These are phyloP conservation scores for Phengaris arion DNA, from an alignment of 2,888 invertebrate genomes.

Conservation along the genomic window DNA sequence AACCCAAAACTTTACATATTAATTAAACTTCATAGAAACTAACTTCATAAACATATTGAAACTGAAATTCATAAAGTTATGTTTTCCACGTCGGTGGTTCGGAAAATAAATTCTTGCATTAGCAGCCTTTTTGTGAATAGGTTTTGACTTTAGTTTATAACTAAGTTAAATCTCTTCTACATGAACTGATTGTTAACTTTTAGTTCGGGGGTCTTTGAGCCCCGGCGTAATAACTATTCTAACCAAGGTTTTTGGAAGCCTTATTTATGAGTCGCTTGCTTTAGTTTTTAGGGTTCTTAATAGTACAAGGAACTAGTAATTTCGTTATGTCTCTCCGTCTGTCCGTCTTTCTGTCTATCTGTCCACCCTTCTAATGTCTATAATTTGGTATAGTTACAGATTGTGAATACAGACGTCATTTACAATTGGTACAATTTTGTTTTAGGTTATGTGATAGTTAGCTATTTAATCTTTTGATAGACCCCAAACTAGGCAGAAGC, in stretches of 20 bases:
- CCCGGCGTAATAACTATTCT: not conserved
- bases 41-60: not conserved
- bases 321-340: no score
- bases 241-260: not conserved
- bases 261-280: no score
- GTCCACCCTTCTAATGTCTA: no score
- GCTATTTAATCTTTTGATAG: no score
- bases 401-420: no score
- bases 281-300: no score
- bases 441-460: no score
- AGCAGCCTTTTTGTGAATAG: not conserved
- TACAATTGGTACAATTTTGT: no score
- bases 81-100: not conserved
- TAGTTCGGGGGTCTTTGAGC: not conserved
- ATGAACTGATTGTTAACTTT: slow-evolving; percentile 11
- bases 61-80: slow-evolving; percentile 1
- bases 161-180: not conserved
- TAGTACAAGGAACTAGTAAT: no score
- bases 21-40: slow-evolving; percentile 8
- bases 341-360: no score
- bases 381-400: no score
- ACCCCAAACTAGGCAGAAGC: no score
- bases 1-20: slow-evolving; percentile 5
- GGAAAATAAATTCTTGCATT: slow-evolving; percentile 5
- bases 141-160: not conserved